phyloP scores from a whole-genome alignment of 1,140 invertebrate genomes.

The Papilio glaucus region DNA sequence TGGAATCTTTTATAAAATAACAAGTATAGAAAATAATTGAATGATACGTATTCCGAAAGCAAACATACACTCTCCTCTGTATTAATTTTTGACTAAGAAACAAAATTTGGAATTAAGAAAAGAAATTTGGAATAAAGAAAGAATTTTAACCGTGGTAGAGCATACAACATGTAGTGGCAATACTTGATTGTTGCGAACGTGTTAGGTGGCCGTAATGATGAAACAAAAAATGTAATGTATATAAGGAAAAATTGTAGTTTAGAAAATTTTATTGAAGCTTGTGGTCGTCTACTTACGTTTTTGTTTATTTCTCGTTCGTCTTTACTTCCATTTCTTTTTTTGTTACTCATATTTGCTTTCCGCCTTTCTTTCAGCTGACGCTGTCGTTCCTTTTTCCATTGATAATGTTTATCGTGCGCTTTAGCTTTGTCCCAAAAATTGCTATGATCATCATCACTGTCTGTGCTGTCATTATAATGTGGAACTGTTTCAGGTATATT shows the following conservation, averaged over 20 bases:
- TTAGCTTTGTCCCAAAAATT: constrained; percentile 80
- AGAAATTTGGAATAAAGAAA: no score
- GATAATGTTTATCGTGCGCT: constrained; percentile 73
- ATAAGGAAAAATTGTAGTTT: no score
- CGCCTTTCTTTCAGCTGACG: constrained; percentile 74
- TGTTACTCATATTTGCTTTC: constrained; percentile 64
- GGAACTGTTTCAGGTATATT: constrained; percentile 58
- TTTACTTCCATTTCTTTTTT: constrained; percentile 55
- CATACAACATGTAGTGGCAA: no score
- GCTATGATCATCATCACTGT: constrained; percentile 68
- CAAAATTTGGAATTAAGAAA: no score
- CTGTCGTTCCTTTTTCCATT: constrained; percentile 78
- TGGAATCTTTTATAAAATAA: not conserved
- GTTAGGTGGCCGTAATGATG: no score
- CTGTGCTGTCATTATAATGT: constrained; percentile 60
- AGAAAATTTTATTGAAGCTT: no score
- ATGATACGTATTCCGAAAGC: no score
- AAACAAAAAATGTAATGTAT: not conserved
- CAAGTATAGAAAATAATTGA: no score
- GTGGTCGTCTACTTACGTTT: constrained; percentile 68
- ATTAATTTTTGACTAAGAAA: no score
- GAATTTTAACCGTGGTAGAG: no score
- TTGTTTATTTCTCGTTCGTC: constrained; percentile 63
- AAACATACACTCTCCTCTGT: no score
- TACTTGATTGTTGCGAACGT: no score